phyloP scores from a whole-genome alignment of 2,888 invertebrate genomes.

The Dioctria rufipes region DNA sequence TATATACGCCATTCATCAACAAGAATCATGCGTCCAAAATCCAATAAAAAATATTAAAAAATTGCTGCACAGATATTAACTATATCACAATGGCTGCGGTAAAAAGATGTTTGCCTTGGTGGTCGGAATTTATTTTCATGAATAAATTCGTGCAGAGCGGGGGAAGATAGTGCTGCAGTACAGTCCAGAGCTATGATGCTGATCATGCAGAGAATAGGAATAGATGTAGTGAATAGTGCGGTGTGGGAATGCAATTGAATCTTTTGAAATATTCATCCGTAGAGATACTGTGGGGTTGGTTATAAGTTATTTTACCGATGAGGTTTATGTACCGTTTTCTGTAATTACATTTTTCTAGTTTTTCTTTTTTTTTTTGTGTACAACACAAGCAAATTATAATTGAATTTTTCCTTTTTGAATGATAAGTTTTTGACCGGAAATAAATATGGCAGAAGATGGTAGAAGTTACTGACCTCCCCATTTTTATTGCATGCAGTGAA shows the following conservation, averaged over 20 bases:
- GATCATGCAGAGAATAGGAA: too few species aligned
- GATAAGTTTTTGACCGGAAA: background rate
- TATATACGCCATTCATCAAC: too few species aligned
- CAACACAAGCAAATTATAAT: background rate
- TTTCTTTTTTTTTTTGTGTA: constrained; percentile 3
- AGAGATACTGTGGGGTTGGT: too few species aligned
- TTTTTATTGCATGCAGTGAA: constrained; percentile 9
- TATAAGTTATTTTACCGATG: background rate
- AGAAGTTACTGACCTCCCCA: constrained; percentile 25
- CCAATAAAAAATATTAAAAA: too few species aligned
- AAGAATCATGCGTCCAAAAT: too few species aligned
- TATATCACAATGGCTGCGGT: background rate
- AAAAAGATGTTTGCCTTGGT: constrained; percentile 41
- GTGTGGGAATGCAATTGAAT: background rate
- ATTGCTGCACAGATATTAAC: too few species aligned
- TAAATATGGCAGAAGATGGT: background rate
- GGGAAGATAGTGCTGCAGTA: background rate
- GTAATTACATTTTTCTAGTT: background rate
- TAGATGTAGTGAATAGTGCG: background rate
- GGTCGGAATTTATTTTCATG: constrained; percentile 42
- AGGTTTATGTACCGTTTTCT: background rate
- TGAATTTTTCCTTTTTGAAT: background rate
- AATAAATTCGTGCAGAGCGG: constrained; percentile 21
- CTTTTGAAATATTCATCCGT: background rate
- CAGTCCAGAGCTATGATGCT: too few species aligned